Evolutionary conservation across 1,140 invertebrate species (phyloP).

Genomic region (Drosophila orena): DNA sequence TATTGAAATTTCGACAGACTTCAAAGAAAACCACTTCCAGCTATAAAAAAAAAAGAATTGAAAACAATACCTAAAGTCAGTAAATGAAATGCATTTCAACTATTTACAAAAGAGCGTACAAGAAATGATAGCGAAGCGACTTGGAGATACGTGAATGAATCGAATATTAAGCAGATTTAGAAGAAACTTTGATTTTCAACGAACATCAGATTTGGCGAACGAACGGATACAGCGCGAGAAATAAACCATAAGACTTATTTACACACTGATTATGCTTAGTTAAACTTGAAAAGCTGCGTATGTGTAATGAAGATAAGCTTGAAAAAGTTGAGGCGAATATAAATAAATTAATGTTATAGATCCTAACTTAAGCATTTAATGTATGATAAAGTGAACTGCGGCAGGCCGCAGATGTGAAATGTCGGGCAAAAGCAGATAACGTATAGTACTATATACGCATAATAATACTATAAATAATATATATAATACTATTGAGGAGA

Average conservation of each 20-base stretch:
- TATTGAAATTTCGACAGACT: constrained; percentile 17
- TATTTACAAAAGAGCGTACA: constrained; percentile 61
- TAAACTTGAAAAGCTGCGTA: constrained; percentile 67
- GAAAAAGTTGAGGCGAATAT: constrained; percentile 34
- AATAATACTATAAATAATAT: constrained; percentile 14
- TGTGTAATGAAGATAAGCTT: constrained; percentile 30
- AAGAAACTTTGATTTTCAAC: constrained; percentile 59
- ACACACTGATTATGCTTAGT: constrained; percentile 82
- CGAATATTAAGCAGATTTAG: constrained; percentile 48
- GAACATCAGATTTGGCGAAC: constrained; percentile 26
- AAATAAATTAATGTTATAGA: constrained; percentile 66
- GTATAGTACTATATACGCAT: constrained; percentile 35
- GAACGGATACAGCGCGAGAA: constrained; percentile 32
- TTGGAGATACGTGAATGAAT: not conserved
- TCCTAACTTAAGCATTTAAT: constrained; percentile 74
- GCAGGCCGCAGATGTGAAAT: constrained; percentile 64
- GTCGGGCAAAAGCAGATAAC: constrained; percentile 34
- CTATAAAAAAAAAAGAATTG: constrained; percentile 19
- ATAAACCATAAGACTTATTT: constrained; percentile 81
- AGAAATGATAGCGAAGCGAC: constrained; percentile 4
- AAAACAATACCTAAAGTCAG: constrained; percentile 21
- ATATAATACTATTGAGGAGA: too few species aligned
- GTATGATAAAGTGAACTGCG: constrained; percentile 60
- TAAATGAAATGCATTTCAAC: constrained; percentile 43
- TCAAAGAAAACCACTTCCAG: constrained; percentile 26